Conservation (phyloP, 2,113 vertebrate species). For the Felis chaus region DNA sequence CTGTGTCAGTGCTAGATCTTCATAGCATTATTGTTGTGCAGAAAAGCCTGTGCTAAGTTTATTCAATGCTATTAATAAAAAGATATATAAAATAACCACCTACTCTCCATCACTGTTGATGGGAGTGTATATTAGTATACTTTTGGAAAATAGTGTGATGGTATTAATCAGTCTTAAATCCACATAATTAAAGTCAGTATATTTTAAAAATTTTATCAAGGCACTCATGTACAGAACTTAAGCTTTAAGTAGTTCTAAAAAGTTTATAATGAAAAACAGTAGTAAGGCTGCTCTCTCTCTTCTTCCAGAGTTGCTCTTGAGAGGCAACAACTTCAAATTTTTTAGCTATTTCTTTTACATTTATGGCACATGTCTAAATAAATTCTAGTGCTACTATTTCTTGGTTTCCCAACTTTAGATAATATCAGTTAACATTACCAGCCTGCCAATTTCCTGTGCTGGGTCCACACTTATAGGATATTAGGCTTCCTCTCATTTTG, state of each 20-base stretch:
- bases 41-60: background rate
- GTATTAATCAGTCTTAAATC: background rate
- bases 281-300: background rate
- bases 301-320: background rate
- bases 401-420: background rate
- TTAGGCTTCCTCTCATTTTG: background rate
- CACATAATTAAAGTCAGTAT: background rate
- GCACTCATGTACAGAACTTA: background rate
- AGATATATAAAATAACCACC: background rate
- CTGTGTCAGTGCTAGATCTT: background rate
- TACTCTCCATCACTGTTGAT: background rate
- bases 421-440: background rate
- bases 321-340: background rate
- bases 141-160: background rate
- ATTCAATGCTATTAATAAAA: background rate
- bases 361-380: background rate
- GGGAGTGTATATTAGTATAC: background rate
- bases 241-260: background rate
- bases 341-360: background rate
- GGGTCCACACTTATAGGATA: background rate
- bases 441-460: background rate
- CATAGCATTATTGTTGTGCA: background rate
- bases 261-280: background rate
- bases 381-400: background rate
- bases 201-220: background rate